Base-by-base conservation (phyloP, 1,140 invertebrate species). In the Saccostrea glomerata region DNA sequence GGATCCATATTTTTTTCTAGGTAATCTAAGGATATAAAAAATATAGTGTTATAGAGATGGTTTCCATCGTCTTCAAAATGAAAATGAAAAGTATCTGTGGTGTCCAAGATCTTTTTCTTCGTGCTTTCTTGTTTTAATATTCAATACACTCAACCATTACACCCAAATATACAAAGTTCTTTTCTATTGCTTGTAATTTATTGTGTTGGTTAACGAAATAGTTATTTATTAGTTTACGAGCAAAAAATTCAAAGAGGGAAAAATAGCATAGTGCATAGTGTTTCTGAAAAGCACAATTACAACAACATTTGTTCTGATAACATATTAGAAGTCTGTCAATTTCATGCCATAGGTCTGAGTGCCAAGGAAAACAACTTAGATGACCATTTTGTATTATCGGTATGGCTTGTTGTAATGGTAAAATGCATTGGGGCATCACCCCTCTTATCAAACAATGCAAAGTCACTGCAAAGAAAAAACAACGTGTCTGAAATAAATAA, bases 391-490 rank as follows among this genome's bases (percentile, higher is more conserved):
- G 15, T 77, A 36, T 36, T 77, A 30, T 77, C 30, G 15, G 30
- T 36, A 13, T 77, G 25, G 23, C 70, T 30, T 30, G 25, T 5
- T 40, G n/a, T 63, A 63, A 63, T 63, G 58, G 58, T 20, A 20
- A 17, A 63, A 63, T 30, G 70, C 70, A 15, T 36, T 3, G 25
- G 30, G 15, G 25, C 70, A 77, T 77, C 30, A 77, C 25, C 25
- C 13, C 70, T 77, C 70, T 30, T 25, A 36, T 23, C 25, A 77
- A 77, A 36, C 23, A 77, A 30, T 25, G 25, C 23, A 77, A 36
- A 77, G 30, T 36, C 70, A 77, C 30, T 77, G 15, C 70, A 77
- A 77, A 77, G 70, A 36, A 77, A 77, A 77, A 77, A 25, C 58
- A 63, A 73, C 36, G 25, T 23, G 13, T 25, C 25, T 25, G 23